These are phyloP conservation scores for Acanthisitta chloris DNA, from an alignment of 2,113 vertebrate genomes.

Conservation along the genomic window DNA sequence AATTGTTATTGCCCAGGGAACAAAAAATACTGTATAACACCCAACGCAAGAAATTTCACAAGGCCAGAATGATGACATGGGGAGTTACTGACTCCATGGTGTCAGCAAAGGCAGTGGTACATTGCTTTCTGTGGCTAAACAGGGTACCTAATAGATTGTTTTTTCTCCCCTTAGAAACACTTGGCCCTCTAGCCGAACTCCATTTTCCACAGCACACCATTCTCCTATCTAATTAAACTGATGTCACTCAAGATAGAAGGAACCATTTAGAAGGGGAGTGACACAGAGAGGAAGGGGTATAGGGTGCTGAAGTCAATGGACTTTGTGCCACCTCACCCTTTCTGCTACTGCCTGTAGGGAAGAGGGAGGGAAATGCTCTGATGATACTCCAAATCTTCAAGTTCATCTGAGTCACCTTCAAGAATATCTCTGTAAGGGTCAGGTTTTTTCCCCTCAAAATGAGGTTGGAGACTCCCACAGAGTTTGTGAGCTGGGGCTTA, in stretches of 20 bases:
- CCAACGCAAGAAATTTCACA: background rate
- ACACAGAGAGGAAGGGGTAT: background rate
- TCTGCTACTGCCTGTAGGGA: background rate
- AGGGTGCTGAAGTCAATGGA: background rate
- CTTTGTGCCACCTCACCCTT: background rate
- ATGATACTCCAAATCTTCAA: background rate
- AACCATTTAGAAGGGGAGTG: background rate
- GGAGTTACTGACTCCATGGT: background rate
- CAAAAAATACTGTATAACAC: background rate
- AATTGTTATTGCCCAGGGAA: background rate
- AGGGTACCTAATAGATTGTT: background rate
- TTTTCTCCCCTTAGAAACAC: background rate
- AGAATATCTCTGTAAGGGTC: background rate
- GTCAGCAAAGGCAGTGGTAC: background rate
- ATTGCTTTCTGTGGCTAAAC: background rate
- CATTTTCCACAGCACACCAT: background rate
- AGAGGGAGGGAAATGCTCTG: background rate
- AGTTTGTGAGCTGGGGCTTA: background rate
- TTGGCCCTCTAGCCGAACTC: background rate
- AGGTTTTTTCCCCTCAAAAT: background rate
- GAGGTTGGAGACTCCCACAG: background rate
- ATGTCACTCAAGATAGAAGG: background rate
- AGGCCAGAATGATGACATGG: accelerated
- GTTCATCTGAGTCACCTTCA: background rate
- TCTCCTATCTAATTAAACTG: background rate